Base-by-base conservation (phyloP, 64 coral and sea anemone species). In the Pocillopora damicornis region DNA sequence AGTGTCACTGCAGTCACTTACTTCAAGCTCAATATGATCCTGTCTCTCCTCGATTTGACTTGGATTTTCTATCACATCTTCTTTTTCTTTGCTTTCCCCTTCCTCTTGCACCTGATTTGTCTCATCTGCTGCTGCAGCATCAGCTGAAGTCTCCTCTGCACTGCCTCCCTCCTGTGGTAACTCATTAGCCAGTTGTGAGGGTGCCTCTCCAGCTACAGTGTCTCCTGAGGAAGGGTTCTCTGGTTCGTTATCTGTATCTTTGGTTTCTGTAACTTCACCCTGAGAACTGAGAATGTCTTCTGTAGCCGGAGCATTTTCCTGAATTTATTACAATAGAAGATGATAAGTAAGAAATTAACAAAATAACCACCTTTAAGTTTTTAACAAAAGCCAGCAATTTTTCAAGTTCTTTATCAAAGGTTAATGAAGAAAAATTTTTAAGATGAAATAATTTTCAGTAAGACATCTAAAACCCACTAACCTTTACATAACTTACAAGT, bases 91-190 rank as follows among this genome's bases (percentile, higher is more conserved):
- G 20, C 18, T 18, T 5, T 72, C 81, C 9, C 37, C 73, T 84
- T 22, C 74, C 37, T 67, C 73, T 71, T 84, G 45, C 23, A 64
- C 13, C 69, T 90, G 78, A 18, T 73, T 62, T 58, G 59, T 16
- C 13, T 22, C 76, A 72, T 90, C 74, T 62, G 59, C 78, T 37
- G 4, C 34, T 71, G 8, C 76, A 10, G 72, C 22, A 60, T 16
- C 58, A 15, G 25, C 75, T 76, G 81, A 11, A 58, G 60, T 59
- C 23, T 58, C 61, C 62, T 25, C 7, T 51, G 42, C 68, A 58
- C 37, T 74, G n/a, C 76, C 84, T 87, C 72, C 76, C 37, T 87
- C 76, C 76, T 78, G 76, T 83, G 61, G 20, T 5, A 10, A 3
- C 45, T 59, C 88, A 71, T 93, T 78, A 17, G n/a, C 73, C 37